Base-by-base conservation (phyloP, 2,113 vertebrate species). In the Eublepharis macularius region DNA sequence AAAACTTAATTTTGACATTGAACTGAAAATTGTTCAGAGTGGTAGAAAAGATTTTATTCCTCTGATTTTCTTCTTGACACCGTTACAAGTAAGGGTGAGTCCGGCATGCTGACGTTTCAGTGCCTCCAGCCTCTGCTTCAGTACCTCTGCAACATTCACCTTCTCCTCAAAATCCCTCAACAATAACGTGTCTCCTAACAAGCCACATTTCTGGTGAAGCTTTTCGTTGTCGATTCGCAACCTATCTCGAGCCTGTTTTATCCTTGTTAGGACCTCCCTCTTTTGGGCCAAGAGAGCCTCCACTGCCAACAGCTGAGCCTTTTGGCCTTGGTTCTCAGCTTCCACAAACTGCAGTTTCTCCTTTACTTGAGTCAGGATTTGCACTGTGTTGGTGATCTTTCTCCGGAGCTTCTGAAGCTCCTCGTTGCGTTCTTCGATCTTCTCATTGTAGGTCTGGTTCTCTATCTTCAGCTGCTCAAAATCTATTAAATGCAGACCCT, bases 291-390 rank as follows among this genome's bases (percentile, higher is more conserved):
- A 86, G 21, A 26, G 0, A 0, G 68, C 80, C 69, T 98, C 96
- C 0, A 93, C 24, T 16, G 94, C 83, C 2, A 82, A 80, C 49
- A 98, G 94, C 76, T 94, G 91, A 0, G 90, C 75, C 76, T 78
- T 95, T 34, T 94, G 95, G 43, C n/a, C 13, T 11, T 90, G 12
- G 8, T 97, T 94, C 83, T 96, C 94, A 11, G n/a, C 84, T 60
- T 97, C 95, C n/a, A 95, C 86, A 43, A 96, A 96, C 81, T 94
- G 87, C 3, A 98, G 76, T 93, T 98, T 98, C 69, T 98, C 97
- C 85, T 96, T 98, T 24, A 97, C 8, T 1, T 98, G 97, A 8
- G 95, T 95, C 29, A 98, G 92, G 5, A 96, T 87, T 54, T 96
- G 96, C 43, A 96, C 94, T 0, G 94, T 89, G 66, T 84, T 85